These are phyloP conservation scores for Ciconia nigra DNA, from an alignment of 2,797 vertebrate genomes.

Conservation along the genomic window DNA sequence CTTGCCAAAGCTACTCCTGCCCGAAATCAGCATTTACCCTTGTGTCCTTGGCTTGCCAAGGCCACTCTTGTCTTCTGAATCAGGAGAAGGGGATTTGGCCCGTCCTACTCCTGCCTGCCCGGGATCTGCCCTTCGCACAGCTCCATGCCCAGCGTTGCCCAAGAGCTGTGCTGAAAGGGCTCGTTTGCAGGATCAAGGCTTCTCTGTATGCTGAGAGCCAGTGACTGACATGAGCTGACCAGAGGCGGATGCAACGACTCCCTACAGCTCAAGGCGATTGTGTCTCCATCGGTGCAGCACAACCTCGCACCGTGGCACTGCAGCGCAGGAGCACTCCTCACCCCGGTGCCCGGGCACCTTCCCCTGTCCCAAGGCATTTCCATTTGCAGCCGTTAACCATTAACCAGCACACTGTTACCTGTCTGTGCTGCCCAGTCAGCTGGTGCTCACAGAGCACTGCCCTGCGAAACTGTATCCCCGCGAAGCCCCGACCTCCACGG, in stretches of 20 bases:
- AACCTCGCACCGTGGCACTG: neutral
- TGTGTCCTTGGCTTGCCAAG: neutral
- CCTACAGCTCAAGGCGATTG: accelerated
- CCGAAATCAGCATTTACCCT: neutral
- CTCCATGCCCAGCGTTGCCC: accelerated
- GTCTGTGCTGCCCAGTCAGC: neutral
- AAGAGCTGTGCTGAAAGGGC: neutral
- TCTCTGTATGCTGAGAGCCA: neutral
- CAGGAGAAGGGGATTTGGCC: neutral
- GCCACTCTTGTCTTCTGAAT: neutral
- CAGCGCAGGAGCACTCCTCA: neutral
- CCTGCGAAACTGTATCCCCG: accelerated
- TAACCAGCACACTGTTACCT: neutral
- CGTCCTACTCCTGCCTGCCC: accelerated
- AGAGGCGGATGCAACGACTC: accelerated
- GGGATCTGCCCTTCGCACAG: accelerated
- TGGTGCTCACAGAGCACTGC: neutral
- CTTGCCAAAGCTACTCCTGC: neutral
- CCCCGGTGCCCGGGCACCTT: neutral
- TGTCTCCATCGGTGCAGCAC: neutral
- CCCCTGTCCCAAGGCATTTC: neutral
- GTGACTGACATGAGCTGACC: accelerated
- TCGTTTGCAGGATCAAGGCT: accelerated
- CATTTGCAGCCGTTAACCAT: neutral
- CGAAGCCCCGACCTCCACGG: neutral